These are phyloP conservation scores for Clupea harengus DNA, from an alignment of 2,113 vertebrate species.

Conservation along the genomic window DNA sequence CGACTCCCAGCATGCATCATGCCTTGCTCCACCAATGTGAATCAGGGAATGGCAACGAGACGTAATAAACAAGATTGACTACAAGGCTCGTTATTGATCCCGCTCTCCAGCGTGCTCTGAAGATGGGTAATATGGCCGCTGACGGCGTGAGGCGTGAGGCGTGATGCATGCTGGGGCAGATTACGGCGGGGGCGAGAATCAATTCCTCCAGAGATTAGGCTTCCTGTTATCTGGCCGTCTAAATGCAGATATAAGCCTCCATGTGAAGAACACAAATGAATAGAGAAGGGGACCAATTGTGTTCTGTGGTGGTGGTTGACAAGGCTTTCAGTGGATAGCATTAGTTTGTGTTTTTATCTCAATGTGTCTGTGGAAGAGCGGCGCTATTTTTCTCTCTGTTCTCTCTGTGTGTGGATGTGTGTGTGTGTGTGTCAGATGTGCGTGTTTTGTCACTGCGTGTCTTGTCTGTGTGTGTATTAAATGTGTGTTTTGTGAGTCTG, in stretches of 20 bases:
- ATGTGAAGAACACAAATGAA: neutral
- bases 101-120: conserved; percentile 44
- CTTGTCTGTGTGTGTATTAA: conserved; percentile 39
- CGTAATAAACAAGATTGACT: conserved; percentile 69
- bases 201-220: conserved; percentile 55
- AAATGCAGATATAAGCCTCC: neutral
- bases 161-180: conserved; percentile 35
- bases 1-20: conserved; percentile 54
- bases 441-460: no score
- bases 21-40: conserved; percentile 54
- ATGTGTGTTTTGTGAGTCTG: no score
- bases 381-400: no score
- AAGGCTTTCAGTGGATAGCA: no score
- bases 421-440: no score
- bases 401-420: no score
- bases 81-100: conserved; percentile 59
- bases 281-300: no score
- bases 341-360: no score
- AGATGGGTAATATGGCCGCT: conserved; percentile 61
- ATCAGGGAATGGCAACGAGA: conserved; percentile 60
- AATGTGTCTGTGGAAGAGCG: no score
- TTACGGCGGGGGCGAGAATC: conserved; percentile 57
- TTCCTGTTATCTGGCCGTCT: neutral
- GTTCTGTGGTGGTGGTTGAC: no score
- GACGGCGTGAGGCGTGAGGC: no score